Conservation (phyloP, 2,113 vertebrate species). For the Apistogramma diplotaenia region DNA sequence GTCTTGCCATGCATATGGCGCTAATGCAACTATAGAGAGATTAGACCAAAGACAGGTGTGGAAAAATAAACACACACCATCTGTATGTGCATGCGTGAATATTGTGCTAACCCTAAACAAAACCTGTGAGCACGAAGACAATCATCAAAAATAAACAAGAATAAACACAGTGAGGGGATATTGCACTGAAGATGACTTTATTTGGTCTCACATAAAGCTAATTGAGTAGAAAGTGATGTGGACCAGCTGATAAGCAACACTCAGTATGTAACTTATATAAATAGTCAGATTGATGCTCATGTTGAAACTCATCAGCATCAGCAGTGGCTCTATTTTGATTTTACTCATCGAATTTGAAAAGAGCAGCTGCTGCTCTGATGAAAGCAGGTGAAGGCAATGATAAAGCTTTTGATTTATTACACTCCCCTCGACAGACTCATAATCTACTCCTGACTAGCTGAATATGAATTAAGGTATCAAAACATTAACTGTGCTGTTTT, state of each 20-base stretch:
- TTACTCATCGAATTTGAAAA: constrained; percentile 24
- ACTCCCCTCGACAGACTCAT: neutral
- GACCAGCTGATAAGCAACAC: neutral
- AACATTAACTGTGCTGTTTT: constrained; percentile 1
- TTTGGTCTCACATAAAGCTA: neutral
- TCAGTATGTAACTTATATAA: constrained; percentile 20
- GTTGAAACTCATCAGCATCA: neutral
- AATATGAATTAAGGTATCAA: constrained; percentile 34
- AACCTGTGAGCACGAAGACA: neutral
- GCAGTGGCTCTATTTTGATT: constrained; percentile 15
- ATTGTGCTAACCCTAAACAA: neutral
- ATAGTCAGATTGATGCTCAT: constrained; percentile 7
- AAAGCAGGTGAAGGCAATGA: constrained; percentile 13
- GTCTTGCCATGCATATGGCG: constrained; percentile 77
- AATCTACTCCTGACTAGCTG: neutral
- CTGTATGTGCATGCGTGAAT: neutral
- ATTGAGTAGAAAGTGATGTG: constrained; percentile 25
- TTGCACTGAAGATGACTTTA: constrained; percentile 6
- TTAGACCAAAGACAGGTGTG: constrained; percentile 78
- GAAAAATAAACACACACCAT: neutral
- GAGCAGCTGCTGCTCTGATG: constrained; percentile 23
- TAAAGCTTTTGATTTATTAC: constrained; percentile 9
- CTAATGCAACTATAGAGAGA: constrained; percentile 75
- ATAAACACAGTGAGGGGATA: constrained; percentile 19
- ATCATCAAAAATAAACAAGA: constrained; percentile 2